Evolutionary conservation across 2,888 invertebrate species (phyloP).

Genomic region (Oxystoma pomonae): DNA sequence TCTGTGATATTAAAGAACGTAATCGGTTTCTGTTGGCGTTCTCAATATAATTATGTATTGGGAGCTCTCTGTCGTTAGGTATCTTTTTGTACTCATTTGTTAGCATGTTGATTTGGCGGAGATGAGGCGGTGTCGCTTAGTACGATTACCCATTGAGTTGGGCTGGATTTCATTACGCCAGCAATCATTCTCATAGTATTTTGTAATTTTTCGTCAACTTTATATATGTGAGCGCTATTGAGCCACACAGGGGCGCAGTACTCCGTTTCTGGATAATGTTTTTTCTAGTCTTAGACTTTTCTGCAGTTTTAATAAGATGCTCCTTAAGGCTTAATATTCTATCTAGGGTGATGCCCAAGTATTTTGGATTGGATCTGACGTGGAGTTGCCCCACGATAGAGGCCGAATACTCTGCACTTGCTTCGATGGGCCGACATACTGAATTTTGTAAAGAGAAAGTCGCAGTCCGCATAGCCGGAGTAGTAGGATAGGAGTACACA

Average conservation of each 20-base stretch:
- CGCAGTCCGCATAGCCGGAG: too few species aligned
- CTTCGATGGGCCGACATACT: too few species aligned
- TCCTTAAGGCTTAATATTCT: not conserved
- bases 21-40: slow-evolving; percentile 12
- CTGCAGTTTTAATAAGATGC: not conserved
- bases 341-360: not conserved
- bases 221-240: slow-evolving; percentile 4
- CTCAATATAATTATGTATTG: slow-evolving; percentile 19
- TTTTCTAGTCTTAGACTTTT: not conserved
- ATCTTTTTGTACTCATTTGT: slow-evolving; percentile 17
- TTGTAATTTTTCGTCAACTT: slow-evolving; percentile 5
- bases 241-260: not conserved
- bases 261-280: not conserved
- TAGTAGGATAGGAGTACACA: too few species aligned
- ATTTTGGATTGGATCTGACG: too few species aligned
- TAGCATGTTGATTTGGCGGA: slow-evolving; percentile 17
- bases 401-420: too few species aligned
- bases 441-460: too few species aligned
- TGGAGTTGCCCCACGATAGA: too few species aligned
- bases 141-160: slow-evolving; percentile 5
- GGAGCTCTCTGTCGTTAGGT: slow-evolving; percentile 14
- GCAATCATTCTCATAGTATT: slow-evolving; percentile 11
- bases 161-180: slow-evolving; percentile 14
- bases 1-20: slow-evolving; percentile 11
- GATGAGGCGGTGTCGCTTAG: slow-evolving; percentile 2